Percentiles rank a stretch among this genome's conserved stretches.
Conservation (phyloP, 1,140 invertebrate species). For the Trissolcus basalis region DNA sequence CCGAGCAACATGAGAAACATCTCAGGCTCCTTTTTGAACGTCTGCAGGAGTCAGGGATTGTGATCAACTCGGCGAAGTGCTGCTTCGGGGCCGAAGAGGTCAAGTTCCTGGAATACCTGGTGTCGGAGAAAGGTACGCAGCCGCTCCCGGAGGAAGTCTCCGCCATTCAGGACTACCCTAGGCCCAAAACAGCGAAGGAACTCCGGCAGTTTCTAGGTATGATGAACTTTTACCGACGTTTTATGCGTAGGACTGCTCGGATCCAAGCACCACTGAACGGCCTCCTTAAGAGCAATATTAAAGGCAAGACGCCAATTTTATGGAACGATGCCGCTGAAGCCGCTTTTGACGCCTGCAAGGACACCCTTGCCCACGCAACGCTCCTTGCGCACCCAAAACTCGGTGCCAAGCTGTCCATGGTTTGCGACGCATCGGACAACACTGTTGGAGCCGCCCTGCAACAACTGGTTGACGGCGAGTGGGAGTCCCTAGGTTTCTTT, state of each 20-base stretch:
- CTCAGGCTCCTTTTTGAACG: conserved; percentile 44
- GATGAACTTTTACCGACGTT: conserved; percentile 58
- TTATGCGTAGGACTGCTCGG: conserved; percentile 40
- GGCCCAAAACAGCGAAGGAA: conserved; percentile 27
- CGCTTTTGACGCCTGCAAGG: neutral
- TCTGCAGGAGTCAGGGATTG: conserved; percentile 35
- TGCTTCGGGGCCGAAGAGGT: conserved; percentile 50
- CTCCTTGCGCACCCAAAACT: conserved; percentile 5
- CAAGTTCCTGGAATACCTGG: conserved; percentile 63
- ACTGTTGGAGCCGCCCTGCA: conserved; percentile 3
- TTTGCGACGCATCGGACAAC: conserved; percentile 11
- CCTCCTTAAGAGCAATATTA: neutral
- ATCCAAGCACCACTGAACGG: too few species aligned
- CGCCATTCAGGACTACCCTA: conserved; percentile 18
- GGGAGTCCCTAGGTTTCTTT: too few species aligned
- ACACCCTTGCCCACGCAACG: conserved; percentile 2
- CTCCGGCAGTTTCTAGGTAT: conserved; percentile 42
- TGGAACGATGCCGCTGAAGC: neutral
- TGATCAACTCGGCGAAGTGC: conserved; percentile 63
- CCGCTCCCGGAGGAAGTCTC: conserved; percentile 54
- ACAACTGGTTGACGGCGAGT: neutral
- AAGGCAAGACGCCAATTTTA: too few species aligned
- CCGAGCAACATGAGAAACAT: conserved; percentile 53
- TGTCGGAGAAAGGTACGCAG: conserved; percentile 54
- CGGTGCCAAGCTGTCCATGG: neutral